phyloP scores from a whole-genome alignment of 2,113 vertebrate genomes.

The Marmota flaviventris region DNA sequence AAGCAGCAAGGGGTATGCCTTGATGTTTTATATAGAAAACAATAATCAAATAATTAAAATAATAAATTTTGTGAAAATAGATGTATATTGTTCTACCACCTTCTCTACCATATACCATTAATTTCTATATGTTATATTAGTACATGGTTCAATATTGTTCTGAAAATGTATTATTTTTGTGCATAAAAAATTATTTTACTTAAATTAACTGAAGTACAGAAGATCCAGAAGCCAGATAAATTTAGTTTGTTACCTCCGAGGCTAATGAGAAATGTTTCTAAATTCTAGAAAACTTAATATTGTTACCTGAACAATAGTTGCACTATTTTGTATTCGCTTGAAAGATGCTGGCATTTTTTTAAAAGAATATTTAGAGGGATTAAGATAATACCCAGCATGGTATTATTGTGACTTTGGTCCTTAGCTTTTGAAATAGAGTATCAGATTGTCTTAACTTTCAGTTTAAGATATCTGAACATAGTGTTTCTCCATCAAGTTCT shows the following conservation, averaged over 20 bases:
- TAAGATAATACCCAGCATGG: neutral
- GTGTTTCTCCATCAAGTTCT: accelerated
- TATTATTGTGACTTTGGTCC: neutral
- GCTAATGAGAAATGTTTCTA: neutral
- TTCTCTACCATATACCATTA: neutral
- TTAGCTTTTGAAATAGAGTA: neutral
- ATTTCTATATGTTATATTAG: neutral
- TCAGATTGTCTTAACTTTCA: neutral
- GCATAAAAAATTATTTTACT: neutral
- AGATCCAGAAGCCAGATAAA: neutral
- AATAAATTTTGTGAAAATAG: neutral
- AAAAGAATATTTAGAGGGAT: neutral
- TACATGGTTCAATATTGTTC: neutral
- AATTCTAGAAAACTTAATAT: neutral
- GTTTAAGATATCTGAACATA: neutral
- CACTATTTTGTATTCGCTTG: neutral
- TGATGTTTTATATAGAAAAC: neutral
- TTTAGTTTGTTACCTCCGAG: neutral
- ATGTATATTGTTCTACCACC: neutral
- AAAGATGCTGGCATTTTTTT: neutral
- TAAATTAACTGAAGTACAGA: neutral
- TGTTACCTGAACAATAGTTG: neutral
- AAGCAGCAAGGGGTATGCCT: neutral
- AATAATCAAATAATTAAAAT: neutral
- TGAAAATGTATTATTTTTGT: neutral